phyloP scores from a whole-genome alignment of 2,888 invertebrate genomes.

The Tribolium freemani region DNA sequence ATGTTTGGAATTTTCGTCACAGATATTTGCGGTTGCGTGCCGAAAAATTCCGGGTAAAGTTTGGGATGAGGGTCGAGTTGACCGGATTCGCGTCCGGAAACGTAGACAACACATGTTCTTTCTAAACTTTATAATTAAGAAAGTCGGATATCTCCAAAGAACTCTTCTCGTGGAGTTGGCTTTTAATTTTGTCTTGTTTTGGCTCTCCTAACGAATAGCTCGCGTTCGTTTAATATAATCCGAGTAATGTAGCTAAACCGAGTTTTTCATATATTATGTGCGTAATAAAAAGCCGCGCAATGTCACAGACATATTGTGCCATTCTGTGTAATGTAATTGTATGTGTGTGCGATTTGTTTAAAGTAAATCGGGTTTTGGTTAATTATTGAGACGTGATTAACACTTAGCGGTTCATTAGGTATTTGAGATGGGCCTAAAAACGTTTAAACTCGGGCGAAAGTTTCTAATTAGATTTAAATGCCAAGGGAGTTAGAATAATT shows the following conservation, averaged over 20 bases:
- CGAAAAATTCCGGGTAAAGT: background rate
- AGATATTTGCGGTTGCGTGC: background rate
- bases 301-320: background rate
- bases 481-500: background rate
- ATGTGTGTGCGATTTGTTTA: background rate
- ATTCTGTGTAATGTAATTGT: background rate
- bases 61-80: slow-evolving; percentile 5
- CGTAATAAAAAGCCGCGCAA: background rate
- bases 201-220: background rate
- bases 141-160: slow-evolving; percentile 39
- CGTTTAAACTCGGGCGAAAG: background rate
- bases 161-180: slow-evolving; percentile 20
- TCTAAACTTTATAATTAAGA: slow-evolving; percentile 43
- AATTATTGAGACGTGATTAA: background rate
- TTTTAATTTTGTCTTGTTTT: slow-evolving; percentile 33
- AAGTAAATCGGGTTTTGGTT: background rate
- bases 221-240: background rate
- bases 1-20: background rate
- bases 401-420: background rate
- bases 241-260: background rate
- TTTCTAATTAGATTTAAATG: background rate
- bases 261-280: background rate
- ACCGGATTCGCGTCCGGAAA: slow-evolving; percentile 32
- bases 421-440: background rate
- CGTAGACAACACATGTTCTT: slow-evolving; percentile 41